Base-by-base conservation (phyloP, 2,797 vertebrate genomes). In the Echiichthys vipera region DNA sequence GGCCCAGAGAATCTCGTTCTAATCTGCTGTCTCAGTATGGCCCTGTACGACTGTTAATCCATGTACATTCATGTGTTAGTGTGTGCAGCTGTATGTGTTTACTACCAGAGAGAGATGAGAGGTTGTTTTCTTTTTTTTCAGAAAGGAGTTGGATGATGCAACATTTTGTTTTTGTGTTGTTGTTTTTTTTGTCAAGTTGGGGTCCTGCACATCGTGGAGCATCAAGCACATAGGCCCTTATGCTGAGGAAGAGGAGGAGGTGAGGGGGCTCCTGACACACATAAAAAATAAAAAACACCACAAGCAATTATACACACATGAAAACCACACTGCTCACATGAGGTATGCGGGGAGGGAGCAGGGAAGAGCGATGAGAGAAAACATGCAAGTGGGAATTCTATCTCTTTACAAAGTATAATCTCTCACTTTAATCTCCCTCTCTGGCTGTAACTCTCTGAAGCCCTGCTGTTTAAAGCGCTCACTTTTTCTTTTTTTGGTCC, bases 11-110 rank as follows among this genome's bases (percentile, higher is more conserved):
- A 84, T 90, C 73, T 85, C 72, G 65, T 86, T 88, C 74, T 92
- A 90, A 91, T 93, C 89, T 92, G 75, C 78, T 78, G 74, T 76
- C 78, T 89, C 87, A 76, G 83, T 89, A 89, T 89, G 88, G 84
- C 80, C 63, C 64, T 9, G 66, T 68, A 75, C 81, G 79, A 78
- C 77, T 57, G 46, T 67, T 92, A 89, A 91, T 89, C 88, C 34
- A n/a, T n/a, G n/a, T n/a, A n/a, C n/a, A n/a, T n/a, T n/a, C n/a
- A n/a, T n/a, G n/a, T n/a, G n/a, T n/a, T n/a, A n/a, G n/a, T 20
- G 30, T 24, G 50, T 36, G 8, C 34, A 13, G 11, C 32, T 75
- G 58, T 30, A 45, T 42, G 43, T 77, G 77, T 88, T 84, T 74
- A 78, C 77, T 68, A 57, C 40, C 59, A 67, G 54, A 17, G n/a